Evolutionary conservation across 2,888 invertebrate species (phyloP), one percentile per base, ranked within the genome.

Genomic region (Drosophila crucigera): DNA sequence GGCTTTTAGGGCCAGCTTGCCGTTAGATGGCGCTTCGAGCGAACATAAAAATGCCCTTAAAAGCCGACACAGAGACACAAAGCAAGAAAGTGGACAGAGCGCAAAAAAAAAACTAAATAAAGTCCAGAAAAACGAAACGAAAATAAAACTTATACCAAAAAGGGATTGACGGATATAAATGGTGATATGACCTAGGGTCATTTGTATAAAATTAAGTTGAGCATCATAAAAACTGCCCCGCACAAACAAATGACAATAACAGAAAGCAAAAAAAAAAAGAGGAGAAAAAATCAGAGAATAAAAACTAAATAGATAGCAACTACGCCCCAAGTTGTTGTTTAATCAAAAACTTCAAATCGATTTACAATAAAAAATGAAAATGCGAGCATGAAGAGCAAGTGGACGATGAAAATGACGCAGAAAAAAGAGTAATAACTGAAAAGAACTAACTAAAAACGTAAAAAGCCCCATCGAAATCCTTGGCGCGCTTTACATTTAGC

Each of bases 171-270:
- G 87, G 91, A 88, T 88, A 90, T 88, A 88, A 88, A 88, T 90
- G 91, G 88, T 87, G 89, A 89, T 89, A 89, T 88, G 87, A 89
- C 87, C 87, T 88, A 65, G 78, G 91, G 87, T 88, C 87, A 88
- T 88, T 88, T 89, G 87, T 90, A 88, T 88, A 88, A 90, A 88
- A 88, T 88, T 88, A 88, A 88, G 87, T 90, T 88, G 87, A 84
- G 87, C 91, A 84, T 80, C 90, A 90, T 86, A 86, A 89, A 89
- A 86, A 68, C 81, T 66, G 55, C 60, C 67, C 14, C 53, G 22
- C 68, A 35, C 81, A 80, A 72, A 71, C 78, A 69, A 84, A 85
- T 78, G 82, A 82, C 90, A 88, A 82, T 73, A 69, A 61, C 73
- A 68, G 61, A 47, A 66, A n/a, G 56, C 22, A 61, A 31, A 35